These are phyloP conservation scores for Chrysolina oricalcia DNA, from an alignment of 2,888 invertebrate genomes.

Conservation along the genomic window DNA sequence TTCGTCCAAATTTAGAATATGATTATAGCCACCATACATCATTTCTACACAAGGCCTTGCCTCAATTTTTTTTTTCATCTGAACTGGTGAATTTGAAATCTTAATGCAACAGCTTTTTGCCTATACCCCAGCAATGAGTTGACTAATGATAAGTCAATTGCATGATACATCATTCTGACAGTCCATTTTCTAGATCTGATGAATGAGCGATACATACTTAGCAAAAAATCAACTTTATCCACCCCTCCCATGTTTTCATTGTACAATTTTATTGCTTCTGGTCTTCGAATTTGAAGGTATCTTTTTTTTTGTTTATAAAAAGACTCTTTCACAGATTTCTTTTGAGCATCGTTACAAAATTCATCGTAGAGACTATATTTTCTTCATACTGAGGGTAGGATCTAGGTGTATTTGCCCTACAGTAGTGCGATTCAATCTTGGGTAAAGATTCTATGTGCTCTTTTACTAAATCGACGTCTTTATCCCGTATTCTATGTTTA, in stretches of 20 bases:
- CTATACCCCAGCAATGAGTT: too few species aligned
- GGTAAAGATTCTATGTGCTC: constrained; percentile 38
- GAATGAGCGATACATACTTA: too few species aligned
- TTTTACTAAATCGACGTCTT: constrained; percentile 39
- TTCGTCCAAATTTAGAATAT: constrained; percentile 19
- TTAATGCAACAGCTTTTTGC: too few species aligned
- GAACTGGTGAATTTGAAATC: too few species aligned
- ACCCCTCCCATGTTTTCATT: too few species aligned
- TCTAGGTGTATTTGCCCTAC: constrained; percentile 45
- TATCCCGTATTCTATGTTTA: constrained; percentile 39
- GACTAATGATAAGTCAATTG: too few species aligned
- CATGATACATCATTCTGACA: too few species aligned
- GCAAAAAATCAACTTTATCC: too few species aligned
- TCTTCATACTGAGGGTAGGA: constrained; percentile 44
- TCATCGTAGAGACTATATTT: constrained; percentile 52
- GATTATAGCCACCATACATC: constrained; percentile 22
- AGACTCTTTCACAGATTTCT: constrained; percentile 29
- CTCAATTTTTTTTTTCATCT: constrained; percentile 25
- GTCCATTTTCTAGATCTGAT: too few species aligned
- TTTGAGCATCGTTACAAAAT: constrained; percentile 38
- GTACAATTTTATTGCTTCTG: too few species aligned
- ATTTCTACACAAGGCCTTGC: constrained; percentile 21
- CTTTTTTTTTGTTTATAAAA: constrained; percentile 29
- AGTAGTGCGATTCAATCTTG: constrained; percentile 40
- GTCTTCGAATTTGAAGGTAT: too few species aligned